A percentile compares a stretch with the other conserved stretches of the same genome.
phyloP scores from a whole-genome alignment of 2,797 vertebrate genomes.

The Selene dorsalis region DNA sequence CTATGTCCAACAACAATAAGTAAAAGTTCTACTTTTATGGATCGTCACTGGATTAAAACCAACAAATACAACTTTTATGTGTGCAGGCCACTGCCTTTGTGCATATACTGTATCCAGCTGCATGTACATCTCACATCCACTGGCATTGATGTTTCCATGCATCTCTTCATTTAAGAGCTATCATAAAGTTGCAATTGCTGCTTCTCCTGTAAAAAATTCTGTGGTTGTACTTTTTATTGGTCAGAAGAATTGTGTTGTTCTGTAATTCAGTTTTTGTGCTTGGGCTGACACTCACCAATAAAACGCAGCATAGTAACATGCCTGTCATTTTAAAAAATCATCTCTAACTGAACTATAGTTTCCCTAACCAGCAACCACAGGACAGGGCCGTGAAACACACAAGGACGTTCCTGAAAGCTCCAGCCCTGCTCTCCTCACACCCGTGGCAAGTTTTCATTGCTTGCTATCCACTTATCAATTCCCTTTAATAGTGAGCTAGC shows the following conservation, averaged over 20 bases:
- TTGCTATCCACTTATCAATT: constrained; percentile 76
- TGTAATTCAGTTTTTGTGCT: constrained; percentile 14
- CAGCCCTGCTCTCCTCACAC: constrained; percentile 19
- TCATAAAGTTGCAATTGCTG: neutral
- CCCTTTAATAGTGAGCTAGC: constrained; percentile 74
- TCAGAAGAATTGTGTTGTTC: constrained; percentile 2
- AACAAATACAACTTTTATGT: neutral
- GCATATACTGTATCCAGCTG: neutral
- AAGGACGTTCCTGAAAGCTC: constrained; percentile 26
- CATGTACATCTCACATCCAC: neutral
- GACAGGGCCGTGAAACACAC: constrained; percentile 10
- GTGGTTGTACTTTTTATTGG: constrained; percentile 2
- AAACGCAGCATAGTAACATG: constrained; percentile 17
- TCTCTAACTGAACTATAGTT: constrained; percentile 33
- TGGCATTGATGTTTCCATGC: neutral
- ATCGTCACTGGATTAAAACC: neutral
- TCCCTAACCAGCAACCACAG: constrained; percentile 30
- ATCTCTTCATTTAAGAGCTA: neutral
- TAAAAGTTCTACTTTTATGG: neutral
- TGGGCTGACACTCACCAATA: constrained; percentile 14
- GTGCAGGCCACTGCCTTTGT: neutral
- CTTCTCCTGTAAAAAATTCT: neutral
- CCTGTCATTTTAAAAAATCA: constrained; percentile 29
- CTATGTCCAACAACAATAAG: neutral
- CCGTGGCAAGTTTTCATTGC: constrained; percentile 63